Evolutionary conservation across 2,797 vertebrate genomes (phyloP).

Genomic region (Phylloscopus collybita): DNA sequence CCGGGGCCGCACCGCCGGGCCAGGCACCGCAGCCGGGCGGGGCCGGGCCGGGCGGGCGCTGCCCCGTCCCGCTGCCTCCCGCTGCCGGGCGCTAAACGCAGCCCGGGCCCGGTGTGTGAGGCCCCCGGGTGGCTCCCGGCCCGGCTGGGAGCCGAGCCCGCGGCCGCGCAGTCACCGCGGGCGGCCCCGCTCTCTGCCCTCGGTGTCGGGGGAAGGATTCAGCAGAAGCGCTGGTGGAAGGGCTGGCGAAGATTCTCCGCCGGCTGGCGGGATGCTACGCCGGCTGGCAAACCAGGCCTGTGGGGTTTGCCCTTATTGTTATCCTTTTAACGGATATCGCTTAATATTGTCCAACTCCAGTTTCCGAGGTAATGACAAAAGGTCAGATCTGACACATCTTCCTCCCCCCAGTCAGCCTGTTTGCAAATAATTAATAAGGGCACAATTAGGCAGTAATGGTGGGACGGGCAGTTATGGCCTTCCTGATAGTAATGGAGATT

Average conservation of each 20-base stretch:
- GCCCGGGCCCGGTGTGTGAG: background rate
- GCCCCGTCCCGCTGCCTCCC: background rate
- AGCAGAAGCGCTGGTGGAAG: rapidly evolving
- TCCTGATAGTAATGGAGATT: background rate
- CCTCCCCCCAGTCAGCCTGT: background rate
- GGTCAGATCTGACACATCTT: background rate
- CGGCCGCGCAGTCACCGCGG: background rate
- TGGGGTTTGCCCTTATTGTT: background rate
- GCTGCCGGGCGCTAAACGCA: background rate
- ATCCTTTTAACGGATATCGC: background rate
- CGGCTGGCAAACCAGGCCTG: background rate
- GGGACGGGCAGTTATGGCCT: background rate
- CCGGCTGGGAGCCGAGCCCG: background rate
- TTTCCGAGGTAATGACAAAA: background rate
- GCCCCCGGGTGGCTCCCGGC: background rate
- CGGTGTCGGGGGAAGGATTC: too few relatives aligned
- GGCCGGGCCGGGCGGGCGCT: background rate
- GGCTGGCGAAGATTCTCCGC: background rate
- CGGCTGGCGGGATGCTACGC: background rate
- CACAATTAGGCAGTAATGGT: background rate
- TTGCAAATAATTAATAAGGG: background rate
- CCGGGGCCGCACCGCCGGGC: background rate
- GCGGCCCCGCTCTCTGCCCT: background rate
- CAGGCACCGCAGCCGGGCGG: background rate
- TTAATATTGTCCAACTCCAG: background rate